These are phyloP conservation scores for Myrmecobius fasciatus DNA, from an alignment of 2,113 vertebrate genomes.

Conservation along the genomic window DNA sequence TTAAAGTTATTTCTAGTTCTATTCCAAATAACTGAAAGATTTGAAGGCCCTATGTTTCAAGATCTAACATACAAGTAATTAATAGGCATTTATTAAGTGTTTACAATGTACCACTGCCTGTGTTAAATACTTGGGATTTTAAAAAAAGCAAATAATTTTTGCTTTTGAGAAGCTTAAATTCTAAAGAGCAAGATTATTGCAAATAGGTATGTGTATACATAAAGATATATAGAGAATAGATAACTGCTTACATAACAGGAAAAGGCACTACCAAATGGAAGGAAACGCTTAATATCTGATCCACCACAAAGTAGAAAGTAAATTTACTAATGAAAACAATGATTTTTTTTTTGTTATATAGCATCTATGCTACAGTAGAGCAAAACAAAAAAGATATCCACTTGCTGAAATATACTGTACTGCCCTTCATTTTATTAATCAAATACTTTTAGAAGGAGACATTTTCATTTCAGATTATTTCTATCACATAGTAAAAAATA, in stretches of 20 bases:
- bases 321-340: constrained; percentile 9
- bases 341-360: constrained; percentile 37
- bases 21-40: constrained; percentile 19
- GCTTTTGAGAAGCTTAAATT: background rate
- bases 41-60: constrained; percentile 54
- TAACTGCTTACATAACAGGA: background rate
- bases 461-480: constrained; percentile 25
- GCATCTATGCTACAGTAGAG: constrained; percentile 35
- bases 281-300: constrained; percentile 25
- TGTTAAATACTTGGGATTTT: background rate
- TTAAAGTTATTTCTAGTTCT: background rate
- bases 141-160: background rate
- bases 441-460: constrained; percentile 36
- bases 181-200: background rate
- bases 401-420: background rate
- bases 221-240: background rate
- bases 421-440: constrained; percentile 32
- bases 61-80: background rate
- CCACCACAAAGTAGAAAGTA: constrained; percentile 49
- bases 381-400: constrained; percentile 20
- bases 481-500: constrained; percentile 38
- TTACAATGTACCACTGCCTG: background rate
- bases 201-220: background rate
- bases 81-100: background rate
- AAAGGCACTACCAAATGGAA: constrained; percentile 14